Conservation (phyloP, 2,888 invertebrate genomes). For the Steinernema carpocapsae region DNA sequence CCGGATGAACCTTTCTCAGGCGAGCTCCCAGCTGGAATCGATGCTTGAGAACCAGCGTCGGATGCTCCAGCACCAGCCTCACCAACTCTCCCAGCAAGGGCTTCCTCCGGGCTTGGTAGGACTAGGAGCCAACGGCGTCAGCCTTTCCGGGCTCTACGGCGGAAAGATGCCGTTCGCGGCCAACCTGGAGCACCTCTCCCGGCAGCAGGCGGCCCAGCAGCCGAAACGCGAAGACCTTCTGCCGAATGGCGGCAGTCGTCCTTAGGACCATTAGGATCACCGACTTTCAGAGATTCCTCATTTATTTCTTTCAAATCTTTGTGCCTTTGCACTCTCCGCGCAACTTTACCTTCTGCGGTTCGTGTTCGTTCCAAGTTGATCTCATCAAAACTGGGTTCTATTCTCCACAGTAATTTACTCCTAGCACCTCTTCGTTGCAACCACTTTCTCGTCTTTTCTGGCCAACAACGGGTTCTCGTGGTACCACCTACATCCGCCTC, state of each 20-base stretch:
- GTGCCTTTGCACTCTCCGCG: slow-evolving; percentile 14
- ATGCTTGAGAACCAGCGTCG: neutral
- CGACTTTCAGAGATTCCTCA: neutral
- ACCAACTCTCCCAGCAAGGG: neutral
- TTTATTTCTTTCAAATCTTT: neutral
- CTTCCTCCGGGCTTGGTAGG: neutral
- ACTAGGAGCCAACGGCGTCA: slow-evolving; percentile 3
- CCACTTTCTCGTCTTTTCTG: slow-evolving; percentile 3
- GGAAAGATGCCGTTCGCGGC: slow-evolving; percentile 7
- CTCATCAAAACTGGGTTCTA: neutral
- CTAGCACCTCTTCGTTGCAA: slow-evolving; percentile 2
- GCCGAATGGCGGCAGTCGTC: slow-evolving; percentile 12
- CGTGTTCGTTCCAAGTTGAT: neutral
- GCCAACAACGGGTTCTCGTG: slow-evolving; percentile 25
- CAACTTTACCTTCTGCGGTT: neutral
- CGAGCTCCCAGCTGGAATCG: neutral
- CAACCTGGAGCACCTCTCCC: slow-evolving; percentile 2
- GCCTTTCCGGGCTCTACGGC: slow-evolving; percentile 1
- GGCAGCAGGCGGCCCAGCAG: neutral
- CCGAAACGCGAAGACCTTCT: slow-evolving; percentile 17
- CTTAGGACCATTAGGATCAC: slow-evolving; percentile 6
- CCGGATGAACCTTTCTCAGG: too few species aligned
- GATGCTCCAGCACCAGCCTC: slow-evolving; percentile 13
- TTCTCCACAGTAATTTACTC: too few species aligned
- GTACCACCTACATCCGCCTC: neutral